Percentiles rank a stretch among this genome's conserved stretches.
Conservation (phyloP, 30 jellyfish, hydroid and myxozoan species). For the Cassiopea andromeda region DNA sequence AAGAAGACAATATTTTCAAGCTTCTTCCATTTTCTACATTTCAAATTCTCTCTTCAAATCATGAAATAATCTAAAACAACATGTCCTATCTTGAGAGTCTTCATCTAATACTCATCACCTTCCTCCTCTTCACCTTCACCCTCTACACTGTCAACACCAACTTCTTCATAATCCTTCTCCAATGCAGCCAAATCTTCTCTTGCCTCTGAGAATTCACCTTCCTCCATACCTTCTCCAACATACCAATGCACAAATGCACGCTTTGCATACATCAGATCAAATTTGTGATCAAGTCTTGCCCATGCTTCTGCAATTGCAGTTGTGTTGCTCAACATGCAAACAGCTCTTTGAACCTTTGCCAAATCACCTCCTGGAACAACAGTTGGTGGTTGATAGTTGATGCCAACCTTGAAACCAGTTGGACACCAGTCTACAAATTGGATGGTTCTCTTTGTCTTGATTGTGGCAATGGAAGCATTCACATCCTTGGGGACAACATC, state of each 20-base stretch:
- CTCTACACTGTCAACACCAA: conserved; percentile 89
- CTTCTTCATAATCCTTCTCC: conserved; percentile 99
- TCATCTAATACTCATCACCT: conserved; percentile 83
- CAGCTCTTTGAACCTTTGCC: conserved; percentile 97
- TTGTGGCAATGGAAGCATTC: conserved; percentile 93
- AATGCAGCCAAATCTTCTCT: conserved; percentile 98
- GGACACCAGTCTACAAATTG: conserved; percentile 99
- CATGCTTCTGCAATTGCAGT: conserved; percentile 98
- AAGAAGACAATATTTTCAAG: no score
- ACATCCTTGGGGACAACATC: conserved; percentile 99
- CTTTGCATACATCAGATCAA: conserved; percentile 95
- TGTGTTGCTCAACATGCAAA: conserved; percentile 98
- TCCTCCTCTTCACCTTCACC: conserved; percentile 85
- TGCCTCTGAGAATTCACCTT: conserved; percentile 98
- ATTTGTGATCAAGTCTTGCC: conserved; percentile 97
- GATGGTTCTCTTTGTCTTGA: conserved; percentile 96
- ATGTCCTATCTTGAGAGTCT: neutral
- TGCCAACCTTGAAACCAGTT: conserved; percentile 98
- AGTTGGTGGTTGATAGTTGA: conserved; percentile 98
- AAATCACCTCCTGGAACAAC: conserved; percentile 98
- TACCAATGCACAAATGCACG: conserved; percentile 99
- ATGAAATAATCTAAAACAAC: neutral
- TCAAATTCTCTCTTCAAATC: no score
- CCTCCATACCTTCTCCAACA: conserved; percentile 99
- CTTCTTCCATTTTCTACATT: no score